Percentiles rank a stretch among this genome's conserved stretches.
Conservation (phyloP, 37 sponge, comb jelly and placozoan species). For the Halichondria panicea region DNA sequence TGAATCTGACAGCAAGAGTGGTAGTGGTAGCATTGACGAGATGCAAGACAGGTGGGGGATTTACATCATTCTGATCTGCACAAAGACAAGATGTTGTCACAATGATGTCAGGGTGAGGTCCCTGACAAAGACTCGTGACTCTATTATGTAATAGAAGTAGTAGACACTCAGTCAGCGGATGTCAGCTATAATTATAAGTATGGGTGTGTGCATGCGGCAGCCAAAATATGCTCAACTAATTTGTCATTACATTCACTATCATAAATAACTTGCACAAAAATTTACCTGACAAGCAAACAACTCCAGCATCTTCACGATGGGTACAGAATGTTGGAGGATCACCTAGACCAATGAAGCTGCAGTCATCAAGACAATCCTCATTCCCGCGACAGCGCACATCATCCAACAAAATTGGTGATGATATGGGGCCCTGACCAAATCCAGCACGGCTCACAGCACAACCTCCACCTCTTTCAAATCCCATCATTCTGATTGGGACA, state of each 20-base stretch:
- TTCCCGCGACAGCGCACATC: conserved; percentile 5
- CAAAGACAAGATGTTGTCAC: no score
- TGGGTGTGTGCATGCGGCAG: no score
- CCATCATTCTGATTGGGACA: conserved; percentile 8
- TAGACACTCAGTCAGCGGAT: no score
- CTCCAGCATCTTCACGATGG: conserved; percentile 41
- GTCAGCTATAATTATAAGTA: no score
- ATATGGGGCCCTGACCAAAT: not conserved
- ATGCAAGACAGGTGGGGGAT: not conserved
- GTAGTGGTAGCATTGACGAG: not conserved
- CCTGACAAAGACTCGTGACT: no score
- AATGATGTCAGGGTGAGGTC: no score
- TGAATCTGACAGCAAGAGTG: not conserved
- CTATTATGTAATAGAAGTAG: no score
- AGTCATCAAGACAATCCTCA: conserved; percentile 14
- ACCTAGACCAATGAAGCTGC: conserved; percentile 29
- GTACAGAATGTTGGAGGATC: not conserved
- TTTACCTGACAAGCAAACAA: not conserved
- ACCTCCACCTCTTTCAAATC: not conserved
- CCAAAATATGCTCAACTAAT: no score
- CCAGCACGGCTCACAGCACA: not conserved
- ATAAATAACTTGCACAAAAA: not conserved
- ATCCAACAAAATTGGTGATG: conserved; percentile 30
- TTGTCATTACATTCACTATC: not conserved
- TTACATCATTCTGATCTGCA: no score